phyloP scores from a whole-genome alignment of 1,140 invertebrate species.

The Acromyrmex charruanus region DNA sequence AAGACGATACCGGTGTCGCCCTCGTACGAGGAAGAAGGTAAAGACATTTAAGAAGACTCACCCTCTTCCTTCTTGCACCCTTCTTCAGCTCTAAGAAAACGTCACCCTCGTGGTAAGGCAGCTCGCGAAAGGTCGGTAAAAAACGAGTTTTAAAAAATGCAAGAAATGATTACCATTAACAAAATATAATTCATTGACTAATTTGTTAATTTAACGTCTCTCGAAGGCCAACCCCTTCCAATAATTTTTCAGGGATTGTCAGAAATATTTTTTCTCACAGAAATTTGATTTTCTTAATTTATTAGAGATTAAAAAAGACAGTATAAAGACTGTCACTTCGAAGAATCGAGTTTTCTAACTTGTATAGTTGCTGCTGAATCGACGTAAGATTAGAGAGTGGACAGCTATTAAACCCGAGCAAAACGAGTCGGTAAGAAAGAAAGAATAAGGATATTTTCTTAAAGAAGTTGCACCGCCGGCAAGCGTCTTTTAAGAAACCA shows the following conservation, averaged over 20 bases:
- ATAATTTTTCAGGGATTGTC: background rate
- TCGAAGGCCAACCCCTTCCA: background rate
- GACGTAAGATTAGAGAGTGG: conserved; percentile 57
- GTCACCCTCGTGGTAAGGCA: conserved; percentile 84
- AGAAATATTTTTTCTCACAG: conserved; percentile 39
- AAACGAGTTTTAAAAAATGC: conserved; percentile 9
- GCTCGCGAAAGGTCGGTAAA: conserved; percentile 81
- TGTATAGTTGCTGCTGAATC: conserved; percentile 17
- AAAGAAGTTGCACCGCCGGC: conserved; percentile 83
- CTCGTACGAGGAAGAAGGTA: conserved; percentile 81
- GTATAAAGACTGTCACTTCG: background rate
- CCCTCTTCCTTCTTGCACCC: conserved; percentile 80
- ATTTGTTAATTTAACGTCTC: background rate
- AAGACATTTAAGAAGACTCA: conserved; percentile 85
- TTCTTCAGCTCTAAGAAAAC: conserved; percentile 82
- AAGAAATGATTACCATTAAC: background rate
- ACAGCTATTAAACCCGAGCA: conserved; percentile 7
- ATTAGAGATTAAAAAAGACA: background rate
- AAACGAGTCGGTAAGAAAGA: conserved; percentile 84
- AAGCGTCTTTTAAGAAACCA: conserved; percentile 81
- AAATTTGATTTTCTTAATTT: background rate
- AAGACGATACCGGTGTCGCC: conserved; percentile 82
- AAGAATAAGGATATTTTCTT: conserved; percentile 83
- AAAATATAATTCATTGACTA: background rate
- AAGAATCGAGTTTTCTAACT: background rate